phyloP scores from a whole-genome alignment of 2,113 vertebrate genomes.

The Ceuthmochares aereus region DNA sequence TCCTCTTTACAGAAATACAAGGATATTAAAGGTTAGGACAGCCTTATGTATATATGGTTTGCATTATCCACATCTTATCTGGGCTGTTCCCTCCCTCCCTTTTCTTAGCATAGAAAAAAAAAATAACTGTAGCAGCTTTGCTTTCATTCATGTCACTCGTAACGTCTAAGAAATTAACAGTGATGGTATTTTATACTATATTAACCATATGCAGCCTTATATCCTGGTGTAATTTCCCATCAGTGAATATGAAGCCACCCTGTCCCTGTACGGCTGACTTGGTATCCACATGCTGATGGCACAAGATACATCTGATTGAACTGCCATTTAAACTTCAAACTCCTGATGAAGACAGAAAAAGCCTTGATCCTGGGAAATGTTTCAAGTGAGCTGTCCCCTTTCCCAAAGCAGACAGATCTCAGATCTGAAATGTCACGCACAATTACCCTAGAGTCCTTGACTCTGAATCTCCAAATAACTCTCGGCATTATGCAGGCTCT shows the following conservation, averaged over 20 bases:
- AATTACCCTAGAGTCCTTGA: constrained; percentile 20
- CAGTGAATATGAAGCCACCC: background rate
- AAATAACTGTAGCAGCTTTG: background rate
- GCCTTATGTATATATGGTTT: background rate
- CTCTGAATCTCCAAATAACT: constrained; percentile 4
- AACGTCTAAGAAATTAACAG: background rate
- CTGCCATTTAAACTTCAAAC: constrained; percentile 21
- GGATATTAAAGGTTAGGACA: background rate
- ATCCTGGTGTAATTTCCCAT: background rate
- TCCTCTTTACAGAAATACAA: background rate
- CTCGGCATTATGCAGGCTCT: background rate
- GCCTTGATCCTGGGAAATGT: background rate
- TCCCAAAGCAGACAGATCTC: background rate
- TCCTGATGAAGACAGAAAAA: background rate
- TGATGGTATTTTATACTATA: background rate
- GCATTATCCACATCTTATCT: background rate
- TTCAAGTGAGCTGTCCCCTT: constrained; percentile 12
- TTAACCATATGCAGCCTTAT: background rate
- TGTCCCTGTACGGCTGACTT: background rate
- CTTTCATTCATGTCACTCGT: background rate
- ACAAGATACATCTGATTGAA: constrained; percentile 14
- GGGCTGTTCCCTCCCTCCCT: background rate
- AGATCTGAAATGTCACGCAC: constrained; percentile 13
- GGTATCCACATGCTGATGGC: background rate
- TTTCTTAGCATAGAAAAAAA: background rate